These are phyloP conservation scores for Ctenodactylus gundi DNA, from an alignment of 2,113 vertebrate species.

Conservation along the genomic window DNA sequence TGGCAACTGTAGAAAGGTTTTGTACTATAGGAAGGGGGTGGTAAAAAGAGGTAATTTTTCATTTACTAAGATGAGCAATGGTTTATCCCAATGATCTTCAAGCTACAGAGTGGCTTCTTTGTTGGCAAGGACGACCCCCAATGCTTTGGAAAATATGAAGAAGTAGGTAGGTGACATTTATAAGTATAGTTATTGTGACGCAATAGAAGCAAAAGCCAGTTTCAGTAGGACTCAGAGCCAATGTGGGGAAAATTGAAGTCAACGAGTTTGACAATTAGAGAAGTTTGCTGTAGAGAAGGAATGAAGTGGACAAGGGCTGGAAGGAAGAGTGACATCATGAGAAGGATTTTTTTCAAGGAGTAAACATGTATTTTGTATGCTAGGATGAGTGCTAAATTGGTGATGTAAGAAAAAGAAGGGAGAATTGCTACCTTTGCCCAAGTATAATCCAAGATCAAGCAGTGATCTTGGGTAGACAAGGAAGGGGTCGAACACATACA, in stretches of 20 bases:
- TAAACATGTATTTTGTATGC: not conserved
- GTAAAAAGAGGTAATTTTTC: not conserved
- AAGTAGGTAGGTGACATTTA: not conserved
- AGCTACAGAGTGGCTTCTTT: not conserved
- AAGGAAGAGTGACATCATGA: not conserved
- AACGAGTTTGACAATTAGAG: not conserved
- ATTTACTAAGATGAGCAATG: not conserved
- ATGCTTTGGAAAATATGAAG: conserved; percentile 1
- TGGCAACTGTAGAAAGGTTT: not conserved
- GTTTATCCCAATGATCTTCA: not conserved
- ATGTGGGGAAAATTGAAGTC: not conserved
- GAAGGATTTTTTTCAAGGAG: not conserved
- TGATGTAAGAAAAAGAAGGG: not conserved
- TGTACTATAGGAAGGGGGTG: not conserved
- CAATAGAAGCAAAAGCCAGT: not conserved
- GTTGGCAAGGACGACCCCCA: not conserved
- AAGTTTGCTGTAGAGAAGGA: not conserved
- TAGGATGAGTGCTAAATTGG: not conserved
- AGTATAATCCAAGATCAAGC: too few species aligned
- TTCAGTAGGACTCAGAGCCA: not conserved
- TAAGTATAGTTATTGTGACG: not conserved
- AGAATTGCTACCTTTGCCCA: not conserved
- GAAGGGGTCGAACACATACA: not conserved
- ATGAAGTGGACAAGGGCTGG: not conserved
- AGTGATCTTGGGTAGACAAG: not conserved